These are phyloP conservation scores for Drosophila ambigua DNA, from an alignment of 1,140 invertebrate genomes.

Conservation along the genomic window DNA sequence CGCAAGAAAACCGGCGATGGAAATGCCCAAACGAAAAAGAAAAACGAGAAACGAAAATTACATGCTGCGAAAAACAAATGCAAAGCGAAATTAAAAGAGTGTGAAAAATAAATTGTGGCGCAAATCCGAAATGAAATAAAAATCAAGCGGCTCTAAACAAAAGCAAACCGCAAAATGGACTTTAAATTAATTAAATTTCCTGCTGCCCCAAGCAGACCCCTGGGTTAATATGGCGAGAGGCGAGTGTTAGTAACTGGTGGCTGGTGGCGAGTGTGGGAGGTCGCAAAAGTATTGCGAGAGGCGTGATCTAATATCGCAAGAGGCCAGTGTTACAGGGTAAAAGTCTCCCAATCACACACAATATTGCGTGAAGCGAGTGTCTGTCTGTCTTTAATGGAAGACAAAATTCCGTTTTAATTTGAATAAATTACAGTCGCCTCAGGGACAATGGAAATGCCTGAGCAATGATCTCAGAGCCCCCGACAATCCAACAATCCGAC, in stretches of 20 bases:
- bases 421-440: conserved; percentile 51
- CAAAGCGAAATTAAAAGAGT: conserved; percentile 42
- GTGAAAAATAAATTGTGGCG: conserved; percentile 56
- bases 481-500: background rate
- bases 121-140: conserved; percentile 1
- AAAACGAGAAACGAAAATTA: conserved; percentile 42
- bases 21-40: conserved; percentile 18
- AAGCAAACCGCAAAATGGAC: conserved; percentile 29
- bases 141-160: conserved; percentile 22
- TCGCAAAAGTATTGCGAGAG: conserved; percentile 18
- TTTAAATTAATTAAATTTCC: conserved; percentile 56
- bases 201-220: conserved; percentile 31
- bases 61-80: conserved; percentile 41
- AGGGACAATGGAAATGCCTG: conserved; percentile 49
- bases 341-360: too few relatives aligned
- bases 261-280: background rate
- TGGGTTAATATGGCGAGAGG: too few relatives aligned
- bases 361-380: conserved; percentile 38
- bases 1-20: conserved; percentile 13
- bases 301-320: too few relatives aligned
- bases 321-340: too few relatives aligned
- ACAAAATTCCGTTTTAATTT: conserved; percentile 57
- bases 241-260: too few relatives aligned
- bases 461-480: conserved; percentile 33
- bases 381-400: conserved; percentile 20